Percentiles rank a stretch among this genome's conserved stretches.
phyloP scores from a whole-genome alignment of 2,797 vertebrate genomes.

The Coluber constrictor region DNA sequence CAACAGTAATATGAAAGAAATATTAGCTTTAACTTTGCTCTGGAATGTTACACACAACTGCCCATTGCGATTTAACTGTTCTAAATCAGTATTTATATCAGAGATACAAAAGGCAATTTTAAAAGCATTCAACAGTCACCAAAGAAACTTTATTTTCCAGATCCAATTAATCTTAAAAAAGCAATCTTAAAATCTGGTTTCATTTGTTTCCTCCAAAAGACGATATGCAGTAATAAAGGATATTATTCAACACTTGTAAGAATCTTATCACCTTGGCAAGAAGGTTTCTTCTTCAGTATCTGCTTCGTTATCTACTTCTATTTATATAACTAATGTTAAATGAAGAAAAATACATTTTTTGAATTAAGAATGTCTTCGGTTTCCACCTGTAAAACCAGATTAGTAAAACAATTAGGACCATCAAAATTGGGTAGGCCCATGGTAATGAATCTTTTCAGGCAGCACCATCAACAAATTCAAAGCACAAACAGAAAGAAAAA shows the following conservation, averaged over 20 bases:
- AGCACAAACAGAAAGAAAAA: background rate
- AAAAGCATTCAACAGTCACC: constrained; percentile 10
- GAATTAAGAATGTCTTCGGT: background rate
- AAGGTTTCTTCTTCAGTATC: constrained; percentile 1
- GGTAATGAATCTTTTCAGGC: background rate
- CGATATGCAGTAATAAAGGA: fast-evolving
- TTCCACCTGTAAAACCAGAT: background rate
- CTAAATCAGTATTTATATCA: constrained; percentile 58
- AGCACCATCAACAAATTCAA: background rate
- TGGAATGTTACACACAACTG: constrained; percentile 61
- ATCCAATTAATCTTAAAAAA: constrained; percentile 17
- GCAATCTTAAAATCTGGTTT: constrained; percentile 30
- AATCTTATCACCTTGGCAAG: background rate
- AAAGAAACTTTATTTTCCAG: background rate
- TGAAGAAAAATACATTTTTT: background rate
- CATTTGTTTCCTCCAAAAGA: constrained; percentile 33
- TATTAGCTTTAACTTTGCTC: constrained; percentile 70
- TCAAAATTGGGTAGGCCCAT: background rate
- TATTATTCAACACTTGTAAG: constrained; percentile 3
- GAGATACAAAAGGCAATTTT: constrained; percentile 39
- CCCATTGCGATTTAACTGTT: constrained; percentile 56
- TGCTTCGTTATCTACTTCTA: background rate
- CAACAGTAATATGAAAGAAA: constrained; percentile 68
- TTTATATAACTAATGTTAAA: background rate
- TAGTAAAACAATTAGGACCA: background rate